Percentiles rank a stretch among this genome's conserved stretches.
phyloP scores from a whole-genome alignment of 2,888 invertebrate genomes.

The Parelbella ahira region DNA sequence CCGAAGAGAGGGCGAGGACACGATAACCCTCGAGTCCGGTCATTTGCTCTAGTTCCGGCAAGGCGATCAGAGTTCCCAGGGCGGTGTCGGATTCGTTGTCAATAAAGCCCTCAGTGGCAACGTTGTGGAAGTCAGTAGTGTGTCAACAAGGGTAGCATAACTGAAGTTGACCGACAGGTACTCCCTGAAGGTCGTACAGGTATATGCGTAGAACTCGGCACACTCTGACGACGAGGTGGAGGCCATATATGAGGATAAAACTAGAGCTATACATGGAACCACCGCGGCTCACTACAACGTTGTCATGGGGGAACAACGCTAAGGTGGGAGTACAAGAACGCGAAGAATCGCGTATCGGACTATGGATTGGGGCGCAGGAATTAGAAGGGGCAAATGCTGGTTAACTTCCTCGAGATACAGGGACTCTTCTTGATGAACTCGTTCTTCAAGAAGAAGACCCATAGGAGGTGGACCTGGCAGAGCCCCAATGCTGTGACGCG shows the following conservation, averaged over 20 bases:
- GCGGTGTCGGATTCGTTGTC: neutral
- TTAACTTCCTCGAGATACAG: no score
- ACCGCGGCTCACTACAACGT: no score
- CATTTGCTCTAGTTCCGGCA: conserved; percentile 7
- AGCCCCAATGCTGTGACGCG: no score
- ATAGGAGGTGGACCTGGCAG: no score
- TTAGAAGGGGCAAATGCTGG: no score
- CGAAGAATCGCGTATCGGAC: no score
- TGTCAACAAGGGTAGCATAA: neutral
- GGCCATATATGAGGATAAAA: neutral
- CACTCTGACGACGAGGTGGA: neutral
- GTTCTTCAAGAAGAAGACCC: no score
- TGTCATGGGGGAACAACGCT: no score
- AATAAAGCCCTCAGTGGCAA: neutral
- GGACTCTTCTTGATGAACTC: no score
- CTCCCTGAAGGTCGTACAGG: neutral
- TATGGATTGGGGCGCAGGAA: no score
- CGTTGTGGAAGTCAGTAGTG: neutral
- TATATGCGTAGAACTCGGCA: neutral
- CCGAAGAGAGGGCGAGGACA: conserved; percentile 29
- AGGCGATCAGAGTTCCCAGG: neutral
- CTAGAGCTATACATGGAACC: no score
- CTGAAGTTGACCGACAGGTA: neutral
- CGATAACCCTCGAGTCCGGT: conserved; percentile 18
- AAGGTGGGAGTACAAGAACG: no score